Conservation (phyloP, 1,140 invertebrate species). For the Tetramorium parvispinum region DNA sequence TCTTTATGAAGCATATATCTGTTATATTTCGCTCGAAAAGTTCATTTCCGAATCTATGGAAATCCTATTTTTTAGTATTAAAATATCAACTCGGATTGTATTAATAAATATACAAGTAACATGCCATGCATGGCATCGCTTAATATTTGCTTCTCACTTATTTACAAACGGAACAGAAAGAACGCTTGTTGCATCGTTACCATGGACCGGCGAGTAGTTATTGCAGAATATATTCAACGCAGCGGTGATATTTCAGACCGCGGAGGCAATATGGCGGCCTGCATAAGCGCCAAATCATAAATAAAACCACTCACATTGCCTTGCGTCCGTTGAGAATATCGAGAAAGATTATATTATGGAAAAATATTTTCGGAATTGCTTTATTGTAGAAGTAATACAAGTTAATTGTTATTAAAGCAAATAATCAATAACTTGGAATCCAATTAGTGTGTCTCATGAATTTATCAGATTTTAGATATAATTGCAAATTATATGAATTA, state of each 20-base stretch:
- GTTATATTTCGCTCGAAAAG: conserved; percentile 24
- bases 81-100: conserved; percentile 50
- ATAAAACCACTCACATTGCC: conserved; percentile 48
- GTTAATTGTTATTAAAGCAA: neutral
- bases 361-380: conserved; percentile 26
- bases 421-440: neutral
- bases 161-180: conserved; percentile 56
- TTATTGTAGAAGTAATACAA: neutral
- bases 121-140: conserved; percentile 29
- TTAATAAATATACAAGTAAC: conserved; percentile 58
- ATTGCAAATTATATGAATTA: conserved; percentile 30
- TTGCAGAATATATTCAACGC: conserved; percentile 57
- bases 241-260: conserved; percentile 51
- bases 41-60: neutral
- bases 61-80: conserved; percentile 34
- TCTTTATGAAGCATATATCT: conserved; percentile 18
- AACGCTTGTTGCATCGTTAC: conserved; percentile 57
- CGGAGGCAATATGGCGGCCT: conserved; percentile 43
- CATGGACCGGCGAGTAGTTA: conserved; percentile 43
- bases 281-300: conserved; percentile 49
- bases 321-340: conserved; percentile 33
- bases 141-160: conserved; percentile 54
- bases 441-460: neutral
- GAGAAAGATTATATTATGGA: conserved; percentile 38
- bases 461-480: neutral